phyloP scores from a whole-genome alignment of 2,888 invertebrate genomes.

The Ephialtes manifestator region DNA sequence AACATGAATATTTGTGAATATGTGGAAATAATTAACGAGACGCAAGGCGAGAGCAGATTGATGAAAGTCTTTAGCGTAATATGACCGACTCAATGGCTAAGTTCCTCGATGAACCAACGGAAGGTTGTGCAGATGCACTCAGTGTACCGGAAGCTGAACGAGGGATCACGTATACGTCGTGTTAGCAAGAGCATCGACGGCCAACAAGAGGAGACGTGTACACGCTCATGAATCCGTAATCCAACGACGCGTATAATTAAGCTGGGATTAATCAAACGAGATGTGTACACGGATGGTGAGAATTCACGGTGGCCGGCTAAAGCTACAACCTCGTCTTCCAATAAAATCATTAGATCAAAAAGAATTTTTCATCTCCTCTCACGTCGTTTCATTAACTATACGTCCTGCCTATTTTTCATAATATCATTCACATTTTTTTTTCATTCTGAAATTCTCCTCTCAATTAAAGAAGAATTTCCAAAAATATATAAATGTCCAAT shows the following conservation, averaged over 20 bases:
- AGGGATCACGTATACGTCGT: constrained; percentile 20
- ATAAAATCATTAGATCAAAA: constrained; percentile 10
- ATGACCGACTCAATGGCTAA: constrained; percentile 3
- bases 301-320: neutral
- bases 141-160: constrained; percentile 21
- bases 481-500: too few relatives aligned
- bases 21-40: neutral
- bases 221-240: constrained; percentile 28
- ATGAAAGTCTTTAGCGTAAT: neutral
- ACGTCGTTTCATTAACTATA: neutral
- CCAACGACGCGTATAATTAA: constrained; percentile 45
- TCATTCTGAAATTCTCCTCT: too few relatives aligned
- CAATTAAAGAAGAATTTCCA: too few relatives aligned
- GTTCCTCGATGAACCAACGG: constrained; percentile 1
- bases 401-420: too few relatives aligned
- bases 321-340: too few relatives aligned
- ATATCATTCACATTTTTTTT: too few relatives aligned
- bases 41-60: neutral
- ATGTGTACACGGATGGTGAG: neutral
- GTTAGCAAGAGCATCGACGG: neutral
- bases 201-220: constrained; percentile 3
- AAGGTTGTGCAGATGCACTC: neutral
- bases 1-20: too few relatives aligned
- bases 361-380: neutral
- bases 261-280: constrained; percentile 27